Conservation (phyloP, 2,888 invertebrate species). For the Meteorus cinctellus region DNA sequence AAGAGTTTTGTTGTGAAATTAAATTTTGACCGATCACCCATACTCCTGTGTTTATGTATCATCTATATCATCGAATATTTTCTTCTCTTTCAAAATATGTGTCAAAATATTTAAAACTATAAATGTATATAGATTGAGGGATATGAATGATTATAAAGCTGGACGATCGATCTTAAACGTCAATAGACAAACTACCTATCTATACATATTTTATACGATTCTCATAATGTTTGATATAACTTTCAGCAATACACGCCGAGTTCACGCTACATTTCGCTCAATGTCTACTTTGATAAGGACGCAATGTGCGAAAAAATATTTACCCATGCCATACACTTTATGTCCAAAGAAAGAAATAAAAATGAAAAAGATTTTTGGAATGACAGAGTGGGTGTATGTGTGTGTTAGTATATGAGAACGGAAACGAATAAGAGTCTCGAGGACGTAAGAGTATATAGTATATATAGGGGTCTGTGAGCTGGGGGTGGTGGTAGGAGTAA, state of each 20-base stretch:
- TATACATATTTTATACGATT: background rate
- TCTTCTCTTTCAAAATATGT: background rate
- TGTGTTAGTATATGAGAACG: slow-evolving; percentile 31
- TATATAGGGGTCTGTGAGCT: slow-evolving; percentile 42
- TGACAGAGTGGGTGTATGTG: slow-evolving; percentile 27
- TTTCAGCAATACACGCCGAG: background rate
- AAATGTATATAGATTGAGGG: background rate
- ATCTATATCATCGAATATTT: slow-evolving; percentile 4
- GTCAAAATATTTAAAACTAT: slow-evolving; percentile 7
- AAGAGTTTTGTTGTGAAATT: slow-evolving; percentile 19
- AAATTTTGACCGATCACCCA: slow-evolving; percentile 33
- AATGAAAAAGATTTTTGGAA: slow-evolving; percentile 35
- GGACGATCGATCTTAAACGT: background rate
- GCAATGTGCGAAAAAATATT: background rate
- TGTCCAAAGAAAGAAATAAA: slow-evolving; percentile 48
- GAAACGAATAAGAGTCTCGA: slow-evolving; percentile 24
- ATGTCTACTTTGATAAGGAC: too few relatives aligned
- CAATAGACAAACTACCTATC: background rate
- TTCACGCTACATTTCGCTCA: background rate
- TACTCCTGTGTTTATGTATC: slow-evolving; percentile 50
- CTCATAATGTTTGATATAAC: background rate
- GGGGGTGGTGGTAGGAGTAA: slow-evolving; percentile 32
- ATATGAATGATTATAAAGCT: slow-evolving; percentile 33
- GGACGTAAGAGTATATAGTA: slow-evolving; percentile 30
- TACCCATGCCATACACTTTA: background rate